A percentile compares a stretch with the other conserved stretches of the same genome.
Evolutionary conservation across 2,797 vertebrate species (phyloP).

Genomic region (Thunnus albacares): DNA sequence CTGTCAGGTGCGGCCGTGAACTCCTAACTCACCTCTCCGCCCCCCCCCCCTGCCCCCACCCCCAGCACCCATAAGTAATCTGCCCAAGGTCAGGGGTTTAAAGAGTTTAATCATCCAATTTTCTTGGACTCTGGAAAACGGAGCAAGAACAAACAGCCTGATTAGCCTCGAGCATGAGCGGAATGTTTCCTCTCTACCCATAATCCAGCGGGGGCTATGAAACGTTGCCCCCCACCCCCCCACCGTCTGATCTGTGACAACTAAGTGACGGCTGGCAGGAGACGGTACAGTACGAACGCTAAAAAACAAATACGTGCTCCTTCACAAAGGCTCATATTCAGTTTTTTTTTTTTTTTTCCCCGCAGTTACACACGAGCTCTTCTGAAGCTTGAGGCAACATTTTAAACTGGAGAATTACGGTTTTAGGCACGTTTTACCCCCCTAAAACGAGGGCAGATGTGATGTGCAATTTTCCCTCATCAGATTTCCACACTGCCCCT

Average conservation of each 20-base stretch:
- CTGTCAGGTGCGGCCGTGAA: conserved; percentile 57
- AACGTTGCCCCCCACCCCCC: conserved; percentile 5
- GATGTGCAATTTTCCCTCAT: conserved; percentile 79
- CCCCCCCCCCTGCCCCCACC: neutral
- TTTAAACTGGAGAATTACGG: conserved; percentile 48
- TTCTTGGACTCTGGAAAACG: conserved; percentile 59
- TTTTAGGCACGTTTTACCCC: conserved; percentile 55
- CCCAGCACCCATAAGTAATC: conserved; percentile 49
- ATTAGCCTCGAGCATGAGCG: conserved; percentile 59
- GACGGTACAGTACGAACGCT: conserved; percentile 29
- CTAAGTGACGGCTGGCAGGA: conserved; percentile 59
- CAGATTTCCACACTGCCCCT: conserved; percentile 71
- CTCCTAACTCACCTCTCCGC: conserved; percentile 48
- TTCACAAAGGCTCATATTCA: conserved; percentile 51
- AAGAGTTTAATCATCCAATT: conserved; percentile 76
- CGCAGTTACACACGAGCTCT: neutral
- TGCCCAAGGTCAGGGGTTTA: conserved; percentile 71
- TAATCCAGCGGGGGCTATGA: conserved; percentile 49
- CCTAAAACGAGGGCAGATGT: conserved; percentile 78
- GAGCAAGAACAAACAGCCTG: conserved; percentile 70
- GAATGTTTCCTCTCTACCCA: conserved; percentile 67
- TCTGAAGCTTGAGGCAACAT: conserved; percentile 22
- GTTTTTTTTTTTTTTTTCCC: neutral
- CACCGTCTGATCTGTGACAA: conserved; percentile 47
- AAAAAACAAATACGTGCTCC: neutral